A percentile compares a stretch with the other conserved stretches of the same genome.
phyloP scores from a whole-genome alignment of 1,140 invertebrate genomes.

The Heliconius himera region DNA sequence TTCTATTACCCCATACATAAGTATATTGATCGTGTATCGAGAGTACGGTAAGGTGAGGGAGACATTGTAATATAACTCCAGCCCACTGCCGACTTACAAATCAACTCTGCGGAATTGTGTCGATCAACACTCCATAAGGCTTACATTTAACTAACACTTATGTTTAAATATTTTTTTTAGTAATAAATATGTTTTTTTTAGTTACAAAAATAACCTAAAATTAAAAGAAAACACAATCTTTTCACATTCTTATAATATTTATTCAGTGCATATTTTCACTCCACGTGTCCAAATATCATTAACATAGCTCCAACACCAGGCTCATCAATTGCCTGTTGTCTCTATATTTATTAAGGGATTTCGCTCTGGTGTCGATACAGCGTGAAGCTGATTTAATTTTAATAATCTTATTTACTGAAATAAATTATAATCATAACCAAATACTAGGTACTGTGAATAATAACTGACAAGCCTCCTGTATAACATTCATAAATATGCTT shows the following conservation, averaged over 20 bases:
- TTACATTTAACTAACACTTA: neutral
- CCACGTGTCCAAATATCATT: no score
- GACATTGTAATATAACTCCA: neutral
- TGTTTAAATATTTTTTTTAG: neutral
- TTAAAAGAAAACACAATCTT: no score
- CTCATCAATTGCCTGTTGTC: no score
- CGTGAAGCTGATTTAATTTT: no score
- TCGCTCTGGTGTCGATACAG: no score
- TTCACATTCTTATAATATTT: neutral
- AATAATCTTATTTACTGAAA: no score
- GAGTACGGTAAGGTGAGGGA: slow-evolving; percentile 7
- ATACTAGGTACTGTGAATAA: neutral
- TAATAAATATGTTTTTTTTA: neutral
- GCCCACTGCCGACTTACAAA: neutral
- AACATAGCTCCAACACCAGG: no score
- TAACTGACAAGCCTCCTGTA: neutral
- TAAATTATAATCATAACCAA: neutral
- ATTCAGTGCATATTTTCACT: no score
- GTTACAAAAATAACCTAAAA: no score
- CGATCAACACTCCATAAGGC: neutral
- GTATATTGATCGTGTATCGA: slow-evolving; percentile 58
- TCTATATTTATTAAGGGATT: no score
- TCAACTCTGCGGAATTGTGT: neutral
- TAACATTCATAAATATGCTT: slow-evolving; percentile 7
- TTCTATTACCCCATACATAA: slow-evolving; percentile 69